A percentile compares a stretch with the other conserved stretches of the same genome.
phyloP scores from a whole-genome alignment of 1,140 invertebrate genomes.

The Drosophila arizonae region DNA sequence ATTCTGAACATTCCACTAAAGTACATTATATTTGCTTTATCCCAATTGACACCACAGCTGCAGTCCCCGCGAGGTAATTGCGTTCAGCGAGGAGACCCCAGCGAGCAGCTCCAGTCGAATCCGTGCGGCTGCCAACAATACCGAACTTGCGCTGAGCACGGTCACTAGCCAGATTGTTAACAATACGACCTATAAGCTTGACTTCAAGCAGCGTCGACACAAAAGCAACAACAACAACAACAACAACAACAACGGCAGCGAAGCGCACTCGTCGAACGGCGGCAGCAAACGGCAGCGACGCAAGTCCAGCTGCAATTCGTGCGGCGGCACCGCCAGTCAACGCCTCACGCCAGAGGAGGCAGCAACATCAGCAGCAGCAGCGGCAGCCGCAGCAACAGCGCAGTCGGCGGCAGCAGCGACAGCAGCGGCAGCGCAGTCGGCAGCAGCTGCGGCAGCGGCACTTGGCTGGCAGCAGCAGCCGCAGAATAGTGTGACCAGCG shows the following conservation, averaged over 20 bases:
- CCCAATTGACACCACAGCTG: constrained; percentile 35
- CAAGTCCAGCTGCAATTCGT: constrained; percentile 68
- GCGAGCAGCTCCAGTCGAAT: constrained; percentile 38
- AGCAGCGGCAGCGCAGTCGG: constrained; percentile 17
- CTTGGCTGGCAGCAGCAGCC: constrained; percentile 63
- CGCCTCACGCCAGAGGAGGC: constrained; percentile 63
- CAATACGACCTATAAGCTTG: constrained; percentile 67
- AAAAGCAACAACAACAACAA: constrained; percentile 62
- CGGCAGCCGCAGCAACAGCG: too few species aligned
- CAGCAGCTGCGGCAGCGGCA: constrained; percentile 29
- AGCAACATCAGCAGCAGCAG: constrained; percentile 6
- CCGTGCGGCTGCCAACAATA: constrained; percentile 52
- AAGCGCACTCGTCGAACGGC: constrained; percentile 24
- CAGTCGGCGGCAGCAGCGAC: too few species aligned
- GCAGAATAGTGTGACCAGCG: constrained; percentile 69
- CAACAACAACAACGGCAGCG: constrained; percentile 44
- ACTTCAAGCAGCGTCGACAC: constrained; percentile 66
- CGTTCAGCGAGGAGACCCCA: constrained; percentile 35
- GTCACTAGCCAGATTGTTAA: constrained; percentile 73
- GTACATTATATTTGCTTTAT: not conserved
- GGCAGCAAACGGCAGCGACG: constrained; percentile 51
- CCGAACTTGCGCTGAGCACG: constrained; percentile 65
- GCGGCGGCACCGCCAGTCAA: constrained; percentile 42
- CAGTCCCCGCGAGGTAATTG: constrained; percentile 58
- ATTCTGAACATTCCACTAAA: not conserved